Conservation (phyloP, 2,888 invertebrate genomes). For the Synergus gifuensis region DNA sequence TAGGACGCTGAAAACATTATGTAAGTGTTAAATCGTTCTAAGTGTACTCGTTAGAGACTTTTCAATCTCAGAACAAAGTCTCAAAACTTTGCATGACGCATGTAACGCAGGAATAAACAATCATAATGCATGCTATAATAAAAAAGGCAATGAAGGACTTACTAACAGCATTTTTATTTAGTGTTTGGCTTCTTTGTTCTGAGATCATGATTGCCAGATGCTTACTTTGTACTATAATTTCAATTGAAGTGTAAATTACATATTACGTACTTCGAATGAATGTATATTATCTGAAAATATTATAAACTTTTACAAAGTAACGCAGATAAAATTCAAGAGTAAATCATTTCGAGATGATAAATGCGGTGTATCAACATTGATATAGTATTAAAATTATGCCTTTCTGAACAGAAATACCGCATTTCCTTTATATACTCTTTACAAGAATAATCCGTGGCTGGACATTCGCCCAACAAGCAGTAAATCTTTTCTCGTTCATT, state of each 20-base stretch:
- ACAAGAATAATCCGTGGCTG: constrained; percentile 4
- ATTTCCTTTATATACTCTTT: background rate
- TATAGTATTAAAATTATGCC: background rate
- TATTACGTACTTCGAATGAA: constrained; percentile 30
- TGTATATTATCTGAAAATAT: constrained; percentile 25
- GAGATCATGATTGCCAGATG: background rate
- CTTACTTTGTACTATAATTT: background rate
- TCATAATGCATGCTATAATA: background rate
- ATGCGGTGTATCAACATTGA: background rate
- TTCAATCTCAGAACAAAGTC: background rate
- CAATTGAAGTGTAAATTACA: constrained; percentile 42
- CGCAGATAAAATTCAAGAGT: background rate
- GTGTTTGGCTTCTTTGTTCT: background rate
- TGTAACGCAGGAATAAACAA: background rate
- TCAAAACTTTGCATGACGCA: background rate
- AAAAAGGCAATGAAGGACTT: background rate
- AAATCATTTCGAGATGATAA: background rate
- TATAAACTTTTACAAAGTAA: constrained; percentile 22
- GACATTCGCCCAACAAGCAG: constrained; percentile 1
- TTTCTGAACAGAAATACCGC: background rate
- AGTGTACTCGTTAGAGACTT: background rate
- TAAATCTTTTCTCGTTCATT: background rate
- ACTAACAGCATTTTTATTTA: background rate
- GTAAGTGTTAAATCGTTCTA: background rate
- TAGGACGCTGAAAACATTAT: background rate